Base-by-base conservation (phyloP, 2,797 vertebrate species). In the Coregonus sp. region DNA sequence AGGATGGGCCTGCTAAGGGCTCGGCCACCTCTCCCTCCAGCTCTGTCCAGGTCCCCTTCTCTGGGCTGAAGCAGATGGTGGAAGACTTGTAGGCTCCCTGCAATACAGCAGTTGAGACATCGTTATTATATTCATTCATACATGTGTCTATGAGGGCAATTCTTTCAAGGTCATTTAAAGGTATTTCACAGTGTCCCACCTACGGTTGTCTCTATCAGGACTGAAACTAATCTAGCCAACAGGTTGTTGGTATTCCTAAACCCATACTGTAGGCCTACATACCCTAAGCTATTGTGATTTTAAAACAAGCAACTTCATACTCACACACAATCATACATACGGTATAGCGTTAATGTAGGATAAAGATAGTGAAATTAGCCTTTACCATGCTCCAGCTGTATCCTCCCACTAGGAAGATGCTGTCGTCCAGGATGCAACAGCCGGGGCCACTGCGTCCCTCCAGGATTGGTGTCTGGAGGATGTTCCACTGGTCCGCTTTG, bases 311-410 rank as follows among this genome's bases (percentile, higher is more conserved):
- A 47, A 47, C 40, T 47, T 47, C 9, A 47, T 47, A 47, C 40
- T 47, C 40, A 47, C 40, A 47, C 9, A 47, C 40, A 47, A 47
- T 12, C 40, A 47, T 12, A 47, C 40, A 47, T 47, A 47, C 40
- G 11, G 40, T 12, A 47, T 47, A 47, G 40, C 9, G 20, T 63
- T 25, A 25, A 9, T 9, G 20, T 25, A 25, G 20, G 12, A 67
- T 16, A 47, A 12, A 47, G 40, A 68, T 35, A 31, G 63, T 33
- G 4, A n/a, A 25, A 37, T 14, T 29, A 65, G 7, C 73, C 87
- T 84, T 2, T 91, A 99, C 98, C 98, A 99, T 99, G 88, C 98
- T 99, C 98, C 98, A 99, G 92, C 98, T 99, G 89, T 99, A 99
- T 85, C 98, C 98, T 25, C 98, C 98, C 7, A 99, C 96, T 5